These are phyloP conservation scores for Drosophila austrosaltans DNA, from an alignment of 2,888 invertebrate species.

Conservation along the genomic window DNA sequence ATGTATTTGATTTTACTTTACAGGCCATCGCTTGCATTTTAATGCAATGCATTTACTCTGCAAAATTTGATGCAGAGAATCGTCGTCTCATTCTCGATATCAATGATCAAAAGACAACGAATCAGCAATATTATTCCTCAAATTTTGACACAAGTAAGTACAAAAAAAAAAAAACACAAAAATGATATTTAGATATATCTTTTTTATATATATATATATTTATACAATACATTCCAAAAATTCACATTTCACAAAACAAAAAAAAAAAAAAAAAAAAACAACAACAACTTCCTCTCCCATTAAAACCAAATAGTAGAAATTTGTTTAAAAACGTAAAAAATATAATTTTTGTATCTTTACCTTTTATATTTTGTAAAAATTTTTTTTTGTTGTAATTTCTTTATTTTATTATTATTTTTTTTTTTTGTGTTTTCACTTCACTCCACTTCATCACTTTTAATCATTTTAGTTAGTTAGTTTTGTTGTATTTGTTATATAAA, in stretches of 20 bases:
- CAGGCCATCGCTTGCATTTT: constrained; percentile 84
- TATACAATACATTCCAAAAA: constrained; percentile 16
- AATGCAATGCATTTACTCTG: constrained; percentile 83
- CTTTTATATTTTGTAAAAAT: not conserved
- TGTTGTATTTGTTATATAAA: constrained; percentile 5
- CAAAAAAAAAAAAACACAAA: constrained; percentile 17
- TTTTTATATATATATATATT: not conserved
- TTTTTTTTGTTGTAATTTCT: not conserved
- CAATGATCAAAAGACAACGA: constrained; percentile 88
- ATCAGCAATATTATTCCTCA: constrained; percentile 90
- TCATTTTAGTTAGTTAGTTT: constrained; percentile 28
- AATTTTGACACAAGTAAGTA: constrained; percentile 90
- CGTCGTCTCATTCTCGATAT: constrained; percentile 89
- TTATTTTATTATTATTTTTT: not conserved
- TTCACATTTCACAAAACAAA: constrained; percentile 1
- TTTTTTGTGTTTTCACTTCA: constrained; percentile 1
- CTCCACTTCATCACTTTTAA: constrained; percentile 27
- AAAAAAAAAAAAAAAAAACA: not conserved
- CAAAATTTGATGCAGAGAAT: constrained; percentile 80
- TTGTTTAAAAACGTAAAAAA: not conserved
- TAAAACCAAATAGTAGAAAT: constrained; percentile 3
- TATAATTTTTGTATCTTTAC: too few relatives aligned
- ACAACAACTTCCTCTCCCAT: constrained; percentile 9
- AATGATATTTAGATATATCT: constrained; percentile 31
- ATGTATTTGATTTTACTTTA: not conserved